A percentile compares a stretch with the other conserved stretches of the same genome.
These are phyloP conservation scores for Argopecten irradians DNA, from an alignment of 1,140 invertebrate species.

Conservation along the genomic window DNA sequence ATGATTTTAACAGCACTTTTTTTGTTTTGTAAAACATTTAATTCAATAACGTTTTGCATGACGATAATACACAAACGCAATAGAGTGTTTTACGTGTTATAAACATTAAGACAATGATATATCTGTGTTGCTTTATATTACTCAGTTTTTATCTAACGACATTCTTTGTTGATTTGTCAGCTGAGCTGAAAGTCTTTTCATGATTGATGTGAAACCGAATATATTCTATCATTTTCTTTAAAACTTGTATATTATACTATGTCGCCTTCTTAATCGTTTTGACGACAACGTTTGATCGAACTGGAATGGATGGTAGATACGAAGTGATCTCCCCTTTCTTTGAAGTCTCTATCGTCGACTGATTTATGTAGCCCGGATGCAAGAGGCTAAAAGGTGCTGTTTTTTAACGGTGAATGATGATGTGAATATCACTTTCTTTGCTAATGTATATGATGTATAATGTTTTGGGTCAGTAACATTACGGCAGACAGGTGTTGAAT, in stretches of 20 bases:
- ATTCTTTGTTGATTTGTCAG: background rate
- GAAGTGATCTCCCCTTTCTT: background rate
- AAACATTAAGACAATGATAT: too few relatives aligned
- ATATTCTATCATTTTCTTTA: background rate
- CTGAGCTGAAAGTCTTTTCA: background rate
- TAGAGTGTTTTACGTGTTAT: too few relatives aligned
- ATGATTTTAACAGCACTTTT: too few relatives aligned
- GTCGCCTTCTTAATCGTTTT: background rate
- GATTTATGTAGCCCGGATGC: background rate
- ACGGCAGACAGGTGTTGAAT: background rate
- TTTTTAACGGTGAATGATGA: background rate
- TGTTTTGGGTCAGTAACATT: background rate
- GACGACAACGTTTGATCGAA: background rate
- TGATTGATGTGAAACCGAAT: background rate
- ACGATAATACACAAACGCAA: too few relatives aligned
- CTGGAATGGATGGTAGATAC: background rate
- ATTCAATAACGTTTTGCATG: too few relatives aligned
- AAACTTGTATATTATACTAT: background rate
- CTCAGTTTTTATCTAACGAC: background rate
- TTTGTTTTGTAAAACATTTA: too few relatives aligned
- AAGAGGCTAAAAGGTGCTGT: background rate
- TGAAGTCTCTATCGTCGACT: background rate
- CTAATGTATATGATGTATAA: background rate
- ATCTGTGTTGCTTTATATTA: background rate
- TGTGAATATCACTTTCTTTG: background rate